Evolutionary conservation across 2,113 vertebrate species (phyloP), one percentile per base, ranked within the genome.

Genomic region (Vimba vimba): DNA sequence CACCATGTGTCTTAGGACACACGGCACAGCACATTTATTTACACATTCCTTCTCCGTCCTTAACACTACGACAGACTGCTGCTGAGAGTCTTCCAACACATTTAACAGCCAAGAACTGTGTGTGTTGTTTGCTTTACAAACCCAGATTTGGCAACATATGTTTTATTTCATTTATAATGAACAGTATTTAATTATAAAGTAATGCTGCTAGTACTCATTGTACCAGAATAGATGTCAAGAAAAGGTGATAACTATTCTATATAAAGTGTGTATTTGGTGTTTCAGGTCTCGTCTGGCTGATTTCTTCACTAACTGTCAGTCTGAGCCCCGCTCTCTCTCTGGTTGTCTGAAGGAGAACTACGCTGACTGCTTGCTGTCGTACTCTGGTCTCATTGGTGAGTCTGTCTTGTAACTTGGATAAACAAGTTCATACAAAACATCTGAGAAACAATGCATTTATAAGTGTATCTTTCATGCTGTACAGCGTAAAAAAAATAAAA

Each of bases 311-410:
- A 98, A 96, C 95, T 99, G 98, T 94, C 97, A 98, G 91, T 95
- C 97, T 0, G 97, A 99, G 90, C 92, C 94, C 79, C 96, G 95
- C 76, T 97, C 97, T 64, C 92, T 95, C 87, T 98, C 97, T 33
- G 96, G 96, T 93, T 99, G 98, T 91, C 94, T 98, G 82, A 98
- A 97, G 92, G 97, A 98, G 85, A 99, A 97, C 94, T 99, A 98
- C 0, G 97, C 97, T 6, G 97, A 98, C 94, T 99, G 98, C 90
- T 95, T 99, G 78, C 95, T 99, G 1, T 96, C 98, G 82, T 99
- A 99, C 90, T 97, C 98, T 0, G 97, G 98, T 27, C 97, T 99
- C 55, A 98, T 99, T 87, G 98, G 98, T 83, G 21, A 45, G 69
- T 71, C 30, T 81, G 30, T 66, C 55, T 52, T 86, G 3, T 77